Evolutionary conservation across 2,888 invertebrate genomes (phyloP).

Genomic region (Vesta saturnalis): DNA sequence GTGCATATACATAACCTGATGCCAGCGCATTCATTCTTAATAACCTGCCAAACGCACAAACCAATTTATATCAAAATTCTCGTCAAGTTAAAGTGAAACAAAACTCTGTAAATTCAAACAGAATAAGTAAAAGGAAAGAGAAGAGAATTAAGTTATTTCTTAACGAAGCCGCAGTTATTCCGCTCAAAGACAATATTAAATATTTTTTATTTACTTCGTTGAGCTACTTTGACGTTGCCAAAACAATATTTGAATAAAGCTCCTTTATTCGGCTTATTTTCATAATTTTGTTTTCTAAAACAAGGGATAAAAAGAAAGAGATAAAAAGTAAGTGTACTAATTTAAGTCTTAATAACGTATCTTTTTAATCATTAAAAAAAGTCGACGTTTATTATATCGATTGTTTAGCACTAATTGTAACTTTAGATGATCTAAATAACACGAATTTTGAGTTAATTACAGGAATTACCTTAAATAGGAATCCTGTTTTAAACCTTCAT

Average conservation of each 20-base stretch:
- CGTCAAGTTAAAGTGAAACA: slow-evolving; percentile 29
- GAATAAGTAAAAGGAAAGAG: slow-evolving; percentile 47
- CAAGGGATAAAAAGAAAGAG: slow-evolving; percentile 9
- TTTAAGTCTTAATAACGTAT: slow-evolving; percentile 13
- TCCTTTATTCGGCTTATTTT: slow-evolving; percentile 52
- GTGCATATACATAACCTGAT: too few relatives aligned
- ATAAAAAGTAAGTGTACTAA: slow-evolving; percentile 15
- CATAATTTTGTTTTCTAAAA: slow-evolving; percentile 46
- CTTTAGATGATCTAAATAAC: slow-evolving; percentile 55
- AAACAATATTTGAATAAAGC: slow-evolving; percentile 55
- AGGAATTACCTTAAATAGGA: slow-evolving; percentile 56
- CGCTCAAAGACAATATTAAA: slow-evolving; percentile 58
- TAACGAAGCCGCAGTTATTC: slow-evolving; percentile 59
- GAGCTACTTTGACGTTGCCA: slow-evolving; percentile 53
- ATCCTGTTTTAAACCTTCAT: slow-evolving; percentile 48
- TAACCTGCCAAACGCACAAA: slow-evolving; percentile 33
- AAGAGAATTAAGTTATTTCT: slow-evolving; percentile 55
- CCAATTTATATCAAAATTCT: slow-evolving; percentile 26
- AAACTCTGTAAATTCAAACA: slow-evolving; percentile 36
- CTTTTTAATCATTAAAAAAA: slow-evolving; percentile 13
- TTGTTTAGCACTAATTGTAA: slow-evolving; percentile 49
- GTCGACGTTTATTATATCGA: slow-evolving; percentile 26
- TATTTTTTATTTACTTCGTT: slow-evolving; percentile 56
- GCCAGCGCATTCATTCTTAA: slow-evolving; percentile 22
- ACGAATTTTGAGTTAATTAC: slow-evolving; percentile 56